phyloP scores from a whole-genome alignment of 1,140 invertebrate species.

The Bombus vancouverensis region DNA sequence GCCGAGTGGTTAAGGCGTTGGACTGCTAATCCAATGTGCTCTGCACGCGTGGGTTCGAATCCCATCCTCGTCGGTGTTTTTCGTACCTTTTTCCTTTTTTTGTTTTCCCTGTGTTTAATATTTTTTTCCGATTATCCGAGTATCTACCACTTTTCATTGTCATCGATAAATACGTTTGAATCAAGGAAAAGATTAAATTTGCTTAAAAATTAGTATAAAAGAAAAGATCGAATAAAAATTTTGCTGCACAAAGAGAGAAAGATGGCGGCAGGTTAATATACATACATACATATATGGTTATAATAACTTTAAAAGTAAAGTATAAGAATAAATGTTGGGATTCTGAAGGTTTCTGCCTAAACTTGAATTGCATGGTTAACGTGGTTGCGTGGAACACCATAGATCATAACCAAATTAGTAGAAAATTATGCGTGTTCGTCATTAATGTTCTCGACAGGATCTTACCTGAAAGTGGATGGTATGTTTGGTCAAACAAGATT shows the following conservation, averaged over 20 bases:
- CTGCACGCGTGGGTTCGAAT: conserved; percentile 94
- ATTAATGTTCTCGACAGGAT: background rate
- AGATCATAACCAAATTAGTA: no score
- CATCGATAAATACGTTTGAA: background rate
- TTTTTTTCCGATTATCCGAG: background rate
- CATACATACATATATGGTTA: background rate
- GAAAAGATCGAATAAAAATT: background rate
- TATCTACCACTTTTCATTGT: no score
- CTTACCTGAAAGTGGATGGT: background rate
- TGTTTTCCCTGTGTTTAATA: background rate
- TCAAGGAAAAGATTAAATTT: background rate
- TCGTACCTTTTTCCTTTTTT: background rate
- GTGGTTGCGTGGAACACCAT: no score
- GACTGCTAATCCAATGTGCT: conserved; percentile 91
- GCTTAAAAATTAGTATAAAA: background rate
- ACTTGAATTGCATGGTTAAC: no score
- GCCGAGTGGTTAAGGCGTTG: conserved; percentile 95
- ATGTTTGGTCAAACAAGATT: background rate
- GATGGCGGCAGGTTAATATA: background rate
- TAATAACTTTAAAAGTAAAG: background rate
- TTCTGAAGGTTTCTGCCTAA: no score
- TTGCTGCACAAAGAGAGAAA: background rate
- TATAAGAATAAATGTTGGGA: no score
- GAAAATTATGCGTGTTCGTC: background rate
- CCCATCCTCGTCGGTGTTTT: conserved; percentile 90